Base-by-base conservation (phyloP, 2,113 vertebrate species). In the Centrocercus urophasianus region DNA sequence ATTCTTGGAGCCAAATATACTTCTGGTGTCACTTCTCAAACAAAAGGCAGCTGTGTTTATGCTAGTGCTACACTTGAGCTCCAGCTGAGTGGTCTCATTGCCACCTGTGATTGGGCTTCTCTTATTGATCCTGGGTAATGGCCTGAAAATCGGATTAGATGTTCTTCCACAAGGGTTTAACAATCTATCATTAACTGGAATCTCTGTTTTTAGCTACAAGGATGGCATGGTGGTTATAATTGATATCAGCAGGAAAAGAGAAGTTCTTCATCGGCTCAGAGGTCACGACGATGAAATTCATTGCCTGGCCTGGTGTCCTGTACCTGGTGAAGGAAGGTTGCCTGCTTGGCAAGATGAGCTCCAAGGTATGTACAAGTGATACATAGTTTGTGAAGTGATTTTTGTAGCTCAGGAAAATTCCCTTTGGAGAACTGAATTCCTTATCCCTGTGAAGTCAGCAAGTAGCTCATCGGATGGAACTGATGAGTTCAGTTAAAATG, bases 241-340 rank as follows among this genome's bases (percentile, higher is more conserved):
- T 19, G 99, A 99, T 61, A 98, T 99, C 96, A 99, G 98, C 93
- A 99, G 98, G 92, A 99, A 99, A 90, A 99, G 98, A 57, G 98
- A 99, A 72, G 98, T 99, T 54, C 87, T 98, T 60, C 98, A 99
- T 60, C 97, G 99, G 5, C 96, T 99, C 16, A 98, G 99, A 25
- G 99, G 99, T 65, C 99, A 99, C 1, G 99, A 99, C 0, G 98
- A 99, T 80, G 99, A 99, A 96, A 98, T 99, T 95, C 99, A 99
- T 77, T 98, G 98, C 16, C 96, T 99, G 93, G 98, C 97, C 32
- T 99, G 99, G 99, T 98, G 98, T 28, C 98, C 98, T 13, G 63
- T 98, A 50, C 91, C 94, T 36, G 94, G 96, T 2, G 99, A 99
- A 79, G 98, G 97, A 86, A 69, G 71, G 45, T 79, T 98, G 27